Evolutionary conservation across 2,113 vertebrate species (phyloP).

Genomic region (Ptychochromis oligacanthus): DNA sequence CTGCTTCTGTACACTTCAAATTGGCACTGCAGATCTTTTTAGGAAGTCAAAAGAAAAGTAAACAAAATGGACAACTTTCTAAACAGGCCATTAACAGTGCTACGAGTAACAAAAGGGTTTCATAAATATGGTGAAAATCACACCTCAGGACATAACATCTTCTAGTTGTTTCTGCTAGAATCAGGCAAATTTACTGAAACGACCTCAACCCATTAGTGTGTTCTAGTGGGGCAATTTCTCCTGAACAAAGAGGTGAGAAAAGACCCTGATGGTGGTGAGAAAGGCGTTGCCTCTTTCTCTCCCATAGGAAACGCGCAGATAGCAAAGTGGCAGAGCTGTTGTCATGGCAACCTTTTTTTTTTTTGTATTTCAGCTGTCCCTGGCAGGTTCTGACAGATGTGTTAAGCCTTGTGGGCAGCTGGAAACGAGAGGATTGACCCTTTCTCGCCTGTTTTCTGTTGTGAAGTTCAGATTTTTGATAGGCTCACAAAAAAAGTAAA

Average conservation of each 20-base stretch:
- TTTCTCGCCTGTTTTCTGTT: slow-evolving; percentile 27
- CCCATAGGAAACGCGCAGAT: slow-evolving; percentile 8
- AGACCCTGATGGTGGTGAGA: slow-evolving; percentile 11
- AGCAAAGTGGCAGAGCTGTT: slow-evolving; percentile 61
- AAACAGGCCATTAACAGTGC: slow-evolving; percentile 15
- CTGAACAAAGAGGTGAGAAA: slow-evolving; percentile 47
- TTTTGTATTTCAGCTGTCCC: slow-evolving; percentile 33
- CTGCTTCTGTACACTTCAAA: not conserved
- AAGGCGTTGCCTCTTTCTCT: slow-evolving; percentile 21
- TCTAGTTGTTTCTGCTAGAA: not conserved
- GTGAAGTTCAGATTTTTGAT: slow-evolving; percentile 24
- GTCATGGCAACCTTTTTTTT: slow-evolving; percentile 59
- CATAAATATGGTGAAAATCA: not conserved
- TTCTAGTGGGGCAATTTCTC: slow-evolving; percentile 25
- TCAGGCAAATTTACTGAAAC: slow-evolving; percentile 23
- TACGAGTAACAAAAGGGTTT: not conserved
- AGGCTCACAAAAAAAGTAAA: not conserved
- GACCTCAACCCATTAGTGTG: slow-evolving; percentile 27
- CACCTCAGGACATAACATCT: not conserved
- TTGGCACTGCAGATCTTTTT: not conserved
- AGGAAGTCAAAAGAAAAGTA: not conserved
- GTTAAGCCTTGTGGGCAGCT: slow-evolving; percentile 62
- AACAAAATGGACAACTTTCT: not conserved
- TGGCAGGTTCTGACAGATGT: slow-evolving; percentile 54
- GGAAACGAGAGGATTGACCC: slow-evolving; percentile 65